Conservation (phyloP, 1,140 invertebrate genomes). For the Penaeus chinensis region DNA sequence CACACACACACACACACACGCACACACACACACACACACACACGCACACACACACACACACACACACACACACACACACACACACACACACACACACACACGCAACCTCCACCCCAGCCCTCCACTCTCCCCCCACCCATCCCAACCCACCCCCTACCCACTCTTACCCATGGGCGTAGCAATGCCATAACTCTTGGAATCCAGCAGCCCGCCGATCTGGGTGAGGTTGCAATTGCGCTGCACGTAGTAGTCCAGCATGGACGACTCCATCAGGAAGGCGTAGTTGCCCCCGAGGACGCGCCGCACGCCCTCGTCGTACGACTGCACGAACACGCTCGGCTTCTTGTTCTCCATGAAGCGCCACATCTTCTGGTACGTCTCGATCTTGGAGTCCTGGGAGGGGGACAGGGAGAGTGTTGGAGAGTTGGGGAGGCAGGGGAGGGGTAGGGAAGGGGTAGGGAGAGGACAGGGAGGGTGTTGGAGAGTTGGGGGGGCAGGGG, state of each 20-base stretch:
- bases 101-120: no score
- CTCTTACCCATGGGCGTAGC: constrained; percentile 82
- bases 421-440: constrained; percentile 50
- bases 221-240: constrained; percentile 93
- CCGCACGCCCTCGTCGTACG: constrained; percentile 83
- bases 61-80: no score
- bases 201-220: constrained; percentile 90
- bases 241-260: constrained; percentile 89
- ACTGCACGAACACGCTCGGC: constrained; percentile 76
- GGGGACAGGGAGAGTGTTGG: constrained; percentile 1
- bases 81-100: no score
- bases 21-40: no score
- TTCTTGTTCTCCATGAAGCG: constrained; percentile 82
- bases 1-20: no score
- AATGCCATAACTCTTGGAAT: constrained; percentile 92
- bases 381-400: constrained; percentile 81
- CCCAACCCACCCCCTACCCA: not conserved
- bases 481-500: constrained; percentile 28
- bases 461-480: not conserved
- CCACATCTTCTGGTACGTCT: constrained; percentile 90
- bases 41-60: no score
- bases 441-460: constrained; percentile 38
- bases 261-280: constrained; percentile 95
- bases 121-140: no score
- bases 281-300: constrained; percentile 83